These are phyloP conservation scores for Alviniconcha strummeri DNA, from an alignment of 2,888 invertebrate species.

Conservation along the genomic window DNA sequence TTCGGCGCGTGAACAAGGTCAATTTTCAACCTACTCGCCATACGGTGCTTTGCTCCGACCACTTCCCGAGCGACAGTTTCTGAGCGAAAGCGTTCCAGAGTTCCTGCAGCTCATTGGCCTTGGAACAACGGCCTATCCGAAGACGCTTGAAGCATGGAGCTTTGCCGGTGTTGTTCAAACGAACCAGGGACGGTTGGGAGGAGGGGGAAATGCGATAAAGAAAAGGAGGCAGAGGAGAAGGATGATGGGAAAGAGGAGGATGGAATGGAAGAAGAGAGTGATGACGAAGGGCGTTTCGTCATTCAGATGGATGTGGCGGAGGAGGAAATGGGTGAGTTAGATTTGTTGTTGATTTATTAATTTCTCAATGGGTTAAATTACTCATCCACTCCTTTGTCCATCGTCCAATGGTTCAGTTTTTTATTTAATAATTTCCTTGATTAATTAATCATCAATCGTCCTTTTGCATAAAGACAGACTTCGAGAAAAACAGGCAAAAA, in stretches of 20 bases:
- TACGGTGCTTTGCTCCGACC: constrained; percentile 24
- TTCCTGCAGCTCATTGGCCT: constrained; percentile 14
- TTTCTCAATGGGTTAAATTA: too few relatives aligned
- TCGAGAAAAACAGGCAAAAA: too few relatives aligned
- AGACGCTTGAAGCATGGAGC: constrained; percentile 15
- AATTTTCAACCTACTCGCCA: constrained; percentile 20
- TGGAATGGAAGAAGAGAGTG: not conserved
- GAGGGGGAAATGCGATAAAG: not conserved
- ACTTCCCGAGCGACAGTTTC: constrained; percentile 18
- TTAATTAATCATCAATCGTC: too few relatives aligned
- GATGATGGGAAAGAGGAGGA: not conserved
- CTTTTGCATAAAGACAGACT: too few relatives aligned
- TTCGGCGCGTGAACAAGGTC: constrained; percentile 19
- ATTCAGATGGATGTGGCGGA: constrained; percentile 15
- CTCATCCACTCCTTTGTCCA: too few relatives aligned
- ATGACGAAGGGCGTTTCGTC: constrained; percentile 5
- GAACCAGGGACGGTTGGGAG: constrained; percentile 4
- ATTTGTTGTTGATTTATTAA: too few relatives aligned
- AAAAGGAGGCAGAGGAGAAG: not conserved
- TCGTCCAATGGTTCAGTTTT: too few relatives aligned
- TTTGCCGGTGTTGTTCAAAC: constrained; percentile 2
- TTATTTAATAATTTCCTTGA: too few relatives aligned
- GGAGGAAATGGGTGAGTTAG: not conserved
- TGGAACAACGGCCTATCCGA: constrained; percentile 9
- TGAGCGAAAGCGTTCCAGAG: constrained; percentile 23